These are phyloP conservation scores for Porphyrio hochstetteri DNA, from an alignment of 2,113 vertebrate genomes.

Conservation along the genomic window DNA sequence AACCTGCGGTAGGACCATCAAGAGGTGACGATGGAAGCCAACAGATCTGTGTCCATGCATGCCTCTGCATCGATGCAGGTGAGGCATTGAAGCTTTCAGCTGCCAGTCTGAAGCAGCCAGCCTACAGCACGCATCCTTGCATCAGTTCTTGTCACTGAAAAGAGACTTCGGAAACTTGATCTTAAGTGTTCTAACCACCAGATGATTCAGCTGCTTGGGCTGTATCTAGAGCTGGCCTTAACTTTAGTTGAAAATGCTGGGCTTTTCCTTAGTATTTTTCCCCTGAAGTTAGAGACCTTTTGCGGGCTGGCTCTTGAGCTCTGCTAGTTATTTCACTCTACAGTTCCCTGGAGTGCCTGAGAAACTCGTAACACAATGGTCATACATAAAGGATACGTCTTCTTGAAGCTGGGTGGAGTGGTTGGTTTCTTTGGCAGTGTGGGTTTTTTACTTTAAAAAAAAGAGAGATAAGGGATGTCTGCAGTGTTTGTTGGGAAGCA, in stretches of 20 bases:
- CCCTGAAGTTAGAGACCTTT: neutral
- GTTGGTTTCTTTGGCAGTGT: neutral
- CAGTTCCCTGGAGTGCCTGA: neutral
- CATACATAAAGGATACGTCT: neutral
- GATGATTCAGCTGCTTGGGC: neutral
- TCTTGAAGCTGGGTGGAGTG: neutral
- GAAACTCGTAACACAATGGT: neutral
- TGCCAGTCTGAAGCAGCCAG: neutral
- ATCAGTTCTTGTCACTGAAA: neutral
- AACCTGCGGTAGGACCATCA: neutral
- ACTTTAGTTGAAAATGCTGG: neutral
- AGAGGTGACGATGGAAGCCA: neutral
- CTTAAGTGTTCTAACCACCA: neutral
- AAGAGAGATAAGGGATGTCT: neutral
- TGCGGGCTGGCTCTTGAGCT: neutral
- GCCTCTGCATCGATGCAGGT: neutral
- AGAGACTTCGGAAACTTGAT: neutral
- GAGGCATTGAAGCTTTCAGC: neutral
- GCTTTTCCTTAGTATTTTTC: neutral
- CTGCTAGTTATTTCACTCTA: neutral
- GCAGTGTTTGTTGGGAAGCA: neutral
- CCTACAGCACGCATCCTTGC: neutral
- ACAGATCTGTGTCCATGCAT: rapidly evolving
- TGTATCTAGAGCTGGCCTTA: neutral
- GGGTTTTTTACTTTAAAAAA: neutral